Evolutionary conservation across 2,797 vertebrate species (phyloP).

Genomic region (Micromesistius poutassou): DNA sequence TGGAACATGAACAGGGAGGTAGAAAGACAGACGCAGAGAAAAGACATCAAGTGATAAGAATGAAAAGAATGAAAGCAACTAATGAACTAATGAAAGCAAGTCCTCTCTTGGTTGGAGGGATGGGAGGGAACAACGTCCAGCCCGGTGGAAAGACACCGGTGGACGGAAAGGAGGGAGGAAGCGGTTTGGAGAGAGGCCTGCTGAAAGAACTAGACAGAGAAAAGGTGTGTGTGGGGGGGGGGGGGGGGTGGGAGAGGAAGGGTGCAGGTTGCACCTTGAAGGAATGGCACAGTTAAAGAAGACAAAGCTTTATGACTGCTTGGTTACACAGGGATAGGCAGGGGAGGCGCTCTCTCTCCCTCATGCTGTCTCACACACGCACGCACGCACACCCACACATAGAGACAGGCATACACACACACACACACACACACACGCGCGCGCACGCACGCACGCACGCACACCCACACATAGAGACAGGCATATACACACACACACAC

Average conservation of each 20-base stretch:
- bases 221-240: constrained; percentile 11
- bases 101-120: not conserved
- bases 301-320: constrained; percentile 68
- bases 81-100: too few relatives aligned
- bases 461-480: not conserved
- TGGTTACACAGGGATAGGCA: constrained; percentile 47
- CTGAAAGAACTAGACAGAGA: constrained; percentile 4
- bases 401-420: constrained; percentile 7
- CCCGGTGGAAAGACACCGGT: not conserved
- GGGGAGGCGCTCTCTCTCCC: constrained; percentile 30
- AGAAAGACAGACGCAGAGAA: not conserved
- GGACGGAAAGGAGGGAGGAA: not conserved
- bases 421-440: not conserved
- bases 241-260: constrained; percentile 24
- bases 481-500: constrained; percentile 1
- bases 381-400: constrained; percentile 51
- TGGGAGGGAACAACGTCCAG: not conserved
- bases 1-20: not conserved
- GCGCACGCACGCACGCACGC: not conserved
- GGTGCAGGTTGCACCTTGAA: constrained; percentile 53
- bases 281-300: constrained; percentile 68
- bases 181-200: not conserved
- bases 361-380: constrained; percentile 21
- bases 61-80: not conserved
- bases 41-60: too few relatives aligned